phyloP scores from a whole-genome alignment of 1,140 invertebrate species.

The Drosophila seguyi region DNA sequence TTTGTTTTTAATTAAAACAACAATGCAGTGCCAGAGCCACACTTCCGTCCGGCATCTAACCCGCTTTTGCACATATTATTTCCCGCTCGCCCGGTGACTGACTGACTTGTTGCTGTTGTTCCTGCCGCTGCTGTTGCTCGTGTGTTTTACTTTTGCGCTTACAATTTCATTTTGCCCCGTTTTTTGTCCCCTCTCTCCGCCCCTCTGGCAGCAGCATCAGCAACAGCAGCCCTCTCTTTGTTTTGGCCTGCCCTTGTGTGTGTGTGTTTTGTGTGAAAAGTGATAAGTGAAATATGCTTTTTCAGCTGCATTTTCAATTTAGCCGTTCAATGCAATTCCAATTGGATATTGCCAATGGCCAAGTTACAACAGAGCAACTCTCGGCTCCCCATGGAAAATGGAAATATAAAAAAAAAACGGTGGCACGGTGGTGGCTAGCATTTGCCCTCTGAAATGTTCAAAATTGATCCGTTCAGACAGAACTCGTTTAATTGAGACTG shows the following conservation, averaged over 20 bases:
- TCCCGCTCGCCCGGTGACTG: slow-evolving; percentile 59
- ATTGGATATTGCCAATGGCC: slow-evolving; percentile 74
- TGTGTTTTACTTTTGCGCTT: slow-evolving; percentile 71
- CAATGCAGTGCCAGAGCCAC: slow-evolving; percentile 67
- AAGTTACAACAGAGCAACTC: slow-evolving; percentile 41
- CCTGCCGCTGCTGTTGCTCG: slow-evolving; percentile 24
- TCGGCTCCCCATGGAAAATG: not conserved
- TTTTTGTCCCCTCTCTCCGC: slow-evolving; percentile 15
- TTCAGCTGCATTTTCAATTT: slow-evolving; percentile 80
- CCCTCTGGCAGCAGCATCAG: slow-evolving; percentile 1
- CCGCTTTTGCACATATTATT: slow-evolving; percentile 55
- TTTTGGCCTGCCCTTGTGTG: slow-evolving; percentile 52
- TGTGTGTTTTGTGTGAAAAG: slow-evolving; percentile 77
- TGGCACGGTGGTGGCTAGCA: not conserved
- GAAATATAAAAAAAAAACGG: slow-evolving; percentile 36
- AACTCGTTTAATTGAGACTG: slow-evolving; percentile 53
- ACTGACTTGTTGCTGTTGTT: slow-evolving; percentile 56
- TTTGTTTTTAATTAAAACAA: slow-evolving; percentile 82
- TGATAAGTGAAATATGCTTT: slow-evolving; percentile 82
- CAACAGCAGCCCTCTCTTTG: slow-evolving; percentile 40
- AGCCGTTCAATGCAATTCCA: slow-evolving; percentile 79
- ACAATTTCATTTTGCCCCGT: slow-evolving; percentile 72
- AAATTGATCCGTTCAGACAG: slow-evolving; percentile 34
- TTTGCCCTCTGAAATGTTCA: slow-evolving; percentile 23
- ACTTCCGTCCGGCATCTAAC: slow-evolving; percentile 40